phyloP scores from a whole-genome alignment of 2,797 vertebrate species.

The Adrianichthys oophorus region DNA sequence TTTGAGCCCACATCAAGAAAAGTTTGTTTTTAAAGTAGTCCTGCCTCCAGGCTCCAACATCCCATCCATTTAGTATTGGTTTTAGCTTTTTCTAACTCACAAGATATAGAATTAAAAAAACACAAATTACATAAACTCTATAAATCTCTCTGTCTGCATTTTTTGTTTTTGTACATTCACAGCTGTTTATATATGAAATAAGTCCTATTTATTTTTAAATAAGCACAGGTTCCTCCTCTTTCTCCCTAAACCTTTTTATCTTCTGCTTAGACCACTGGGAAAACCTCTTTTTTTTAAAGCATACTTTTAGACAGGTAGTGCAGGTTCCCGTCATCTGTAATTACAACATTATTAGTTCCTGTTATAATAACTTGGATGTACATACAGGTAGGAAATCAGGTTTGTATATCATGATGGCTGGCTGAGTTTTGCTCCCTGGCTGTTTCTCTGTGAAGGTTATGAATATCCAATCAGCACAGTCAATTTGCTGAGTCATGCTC shows the following conservation, averaged over 20 bases:
- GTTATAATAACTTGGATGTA: constrained; percentile 22
- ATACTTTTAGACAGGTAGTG: not conserved
- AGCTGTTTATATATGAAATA: not conserved
- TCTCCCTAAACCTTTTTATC: not conserved
- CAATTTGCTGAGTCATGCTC: constrained; percentile 80
- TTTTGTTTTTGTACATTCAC: too few species aligned
- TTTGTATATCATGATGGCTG: constrained; percentile 34
- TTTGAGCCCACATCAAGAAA: too few species aligned
- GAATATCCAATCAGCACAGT: constrained; percentile 77
- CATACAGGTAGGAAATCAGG: constrained; percentile 33
- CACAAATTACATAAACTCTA: too few species aligned
- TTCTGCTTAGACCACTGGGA: not conserved
- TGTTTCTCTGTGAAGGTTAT: constrained; percentile 60
- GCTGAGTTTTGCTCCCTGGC: constrained; percentile 38
- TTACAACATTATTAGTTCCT: constrained; percentile 17
- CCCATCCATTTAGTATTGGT: too few species aligned
- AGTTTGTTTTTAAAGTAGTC: too few species aligned
- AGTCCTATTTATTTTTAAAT: not conserved
- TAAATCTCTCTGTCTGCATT: too few species aligned
- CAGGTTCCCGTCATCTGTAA: constrained; percentile 1
- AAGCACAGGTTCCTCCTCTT: not conserved
- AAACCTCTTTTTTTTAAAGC: constrained; percentile 1
- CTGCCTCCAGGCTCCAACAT: too few species aligned
- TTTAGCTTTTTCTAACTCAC: too few species aligned
- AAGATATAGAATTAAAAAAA: too few species aligned